These are phyloP conservation scores for Hippocampus comes DNA, from an alignment of 2,113 vertebrate genomes.

Conservation along the genomic window DNA sequence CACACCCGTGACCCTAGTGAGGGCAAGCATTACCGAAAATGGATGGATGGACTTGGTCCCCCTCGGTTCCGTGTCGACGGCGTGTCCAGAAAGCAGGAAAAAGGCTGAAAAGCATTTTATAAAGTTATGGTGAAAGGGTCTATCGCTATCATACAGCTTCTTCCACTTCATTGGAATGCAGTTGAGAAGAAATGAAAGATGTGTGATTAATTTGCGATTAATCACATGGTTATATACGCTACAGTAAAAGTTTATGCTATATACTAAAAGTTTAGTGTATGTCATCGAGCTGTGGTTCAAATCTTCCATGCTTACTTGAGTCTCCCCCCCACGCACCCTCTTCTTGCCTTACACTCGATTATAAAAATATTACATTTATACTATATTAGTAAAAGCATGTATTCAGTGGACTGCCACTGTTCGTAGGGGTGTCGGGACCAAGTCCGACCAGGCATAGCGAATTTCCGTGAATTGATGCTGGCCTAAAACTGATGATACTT, in stretches of 20 bases:
- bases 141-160: not conserved
- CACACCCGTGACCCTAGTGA: not conserved
- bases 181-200: constrained; percentile 9
- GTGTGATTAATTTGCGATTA: constrained; percentile 8
- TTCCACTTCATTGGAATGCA: not conserved
- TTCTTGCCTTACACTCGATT: not conserved
- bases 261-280: constrained; percentile 4
- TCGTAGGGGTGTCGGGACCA: too few relatives aligned
- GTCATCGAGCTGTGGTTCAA: constrained; percentile 42
- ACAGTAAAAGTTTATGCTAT: constrained; percentile 10
- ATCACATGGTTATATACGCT: not conserved
- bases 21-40: not conserved
- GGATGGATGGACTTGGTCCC: not conserved
- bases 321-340: not conserved
- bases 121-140: not conserved
- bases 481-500: too few relatives aligned
- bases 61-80: not conserved
- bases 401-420: too few relatives aligned
- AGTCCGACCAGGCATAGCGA: not conserved
- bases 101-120: not conserved
- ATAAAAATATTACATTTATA: constrained; percentile 6
- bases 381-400: not conserved
- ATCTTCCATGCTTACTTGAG: constrained; percentile 47
- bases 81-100: not conserved
- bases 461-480: too few relatives aligned